Evolutionary conservation across 2,888 invertebrate species (phyloP), one percentile per base, ranked within the genome.

Genomic region (Tinea semifulvella): DNA sequence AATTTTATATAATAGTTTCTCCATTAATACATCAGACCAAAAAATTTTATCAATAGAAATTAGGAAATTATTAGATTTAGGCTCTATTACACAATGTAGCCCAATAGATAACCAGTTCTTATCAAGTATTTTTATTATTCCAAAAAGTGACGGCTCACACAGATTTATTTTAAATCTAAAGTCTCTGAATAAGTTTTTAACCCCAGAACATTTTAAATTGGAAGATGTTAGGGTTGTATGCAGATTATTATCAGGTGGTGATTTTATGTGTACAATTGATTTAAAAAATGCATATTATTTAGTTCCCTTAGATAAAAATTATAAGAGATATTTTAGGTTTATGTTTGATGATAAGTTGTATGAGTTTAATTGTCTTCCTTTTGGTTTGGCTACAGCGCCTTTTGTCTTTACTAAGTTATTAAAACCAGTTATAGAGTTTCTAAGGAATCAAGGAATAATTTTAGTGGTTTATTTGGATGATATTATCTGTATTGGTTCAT

Each of bases 91-190:
- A 14, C 1, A n/a, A 2, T 48, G 49, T 43, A 7, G 31, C 10
- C 22, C 7, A 5, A 18, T 13, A 7, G 6, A 20, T 10, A 42
- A 45, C 7, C 49, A 48, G 18, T 49, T 47, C 22, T 38, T 44
- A 6, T 49, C 48, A 8, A 40, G 42, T 16, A 42, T 49, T 4
- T 47, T 49, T 38, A 36, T 43, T 16, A 44, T 44, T 10, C 44
- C 44, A 16, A 49, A 51, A 22, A 43, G 39, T 4, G 49, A 49
- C 42, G 49, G 48, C 2, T 4, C 26, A 8, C 35, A 22, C 11
- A 44, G 48, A 22, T 50, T 52, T 42, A 51, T 49, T 43, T 25
- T 50, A 20, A 50, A 48, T 10, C 14, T 49, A 11, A 48, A 46
- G 38, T 14, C 17, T 1, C 18, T 47, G 11, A 44, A 47, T 43